Conservation (phyloP, 2,113 vertebrate genomes). For the Chroicocephalus ridibundus region DNA sequence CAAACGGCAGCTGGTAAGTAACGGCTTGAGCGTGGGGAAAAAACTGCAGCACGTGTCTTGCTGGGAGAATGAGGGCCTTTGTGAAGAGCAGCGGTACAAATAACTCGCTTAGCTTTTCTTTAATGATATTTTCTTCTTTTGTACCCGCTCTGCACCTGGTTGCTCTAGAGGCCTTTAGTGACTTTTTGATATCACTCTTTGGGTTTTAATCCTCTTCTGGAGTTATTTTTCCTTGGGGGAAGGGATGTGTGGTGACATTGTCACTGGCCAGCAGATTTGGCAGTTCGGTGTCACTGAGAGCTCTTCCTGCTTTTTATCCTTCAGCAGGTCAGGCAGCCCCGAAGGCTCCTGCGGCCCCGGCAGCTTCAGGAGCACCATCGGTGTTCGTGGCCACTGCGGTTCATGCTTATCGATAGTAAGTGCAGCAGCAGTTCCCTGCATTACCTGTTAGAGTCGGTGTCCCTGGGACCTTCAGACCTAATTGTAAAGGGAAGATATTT, state of each 20-base stretch:
- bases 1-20: slow-evolving; percentile 76
- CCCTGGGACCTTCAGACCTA: neutral
- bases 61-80: neutral
- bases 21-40: rapidly evolving
- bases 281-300: neutral
- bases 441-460: too few relatives aligned
- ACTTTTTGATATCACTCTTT: neutral
- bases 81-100: neutral
- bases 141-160: neutral
- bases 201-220: neutral
- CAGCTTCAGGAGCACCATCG: slow-evolving; percentile 63
- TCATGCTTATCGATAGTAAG: slow-evolving; percentile 92
- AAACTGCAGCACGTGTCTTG: neutral
- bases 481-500: rapidly evolving
- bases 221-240: neutral
- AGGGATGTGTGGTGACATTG: rapidly evolving
- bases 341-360: slow-evolving; percentile 64
- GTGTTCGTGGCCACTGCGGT: slow-evolving; percentile 86
- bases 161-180: neutral
- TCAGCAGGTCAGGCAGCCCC: slow-evolving; percentile 51
- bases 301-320: neutral
- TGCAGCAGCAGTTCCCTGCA: neutral
- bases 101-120: neutral
- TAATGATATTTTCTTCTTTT: rapidly evolving
- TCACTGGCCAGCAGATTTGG: rapidly evolving